A percentile compares a stretch with the other conserved stretches of the same genome.
Evolutionary conservation across 2,888 invertebrate genomes (phyloP).

Genomic region (Tetranychus piercei): DNA sequence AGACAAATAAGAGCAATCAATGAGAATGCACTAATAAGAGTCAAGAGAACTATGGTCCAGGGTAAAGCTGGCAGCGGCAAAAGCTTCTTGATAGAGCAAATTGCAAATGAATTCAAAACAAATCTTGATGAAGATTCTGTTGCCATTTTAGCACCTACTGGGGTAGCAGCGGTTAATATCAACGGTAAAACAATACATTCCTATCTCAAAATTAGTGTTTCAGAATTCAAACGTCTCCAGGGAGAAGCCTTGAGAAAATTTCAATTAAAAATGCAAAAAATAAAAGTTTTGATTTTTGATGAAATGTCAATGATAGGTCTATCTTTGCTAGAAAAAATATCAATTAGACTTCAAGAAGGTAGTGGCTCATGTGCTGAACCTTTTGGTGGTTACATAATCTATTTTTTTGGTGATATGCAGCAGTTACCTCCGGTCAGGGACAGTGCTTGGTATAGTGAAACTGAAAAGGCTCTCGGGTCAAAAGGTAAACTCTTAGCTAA

Average conservation of each 20-base stretch:
- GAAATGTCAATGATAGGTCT: conserved; percentile 11
- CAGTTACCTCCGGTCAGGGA: conserved; percentile 5
- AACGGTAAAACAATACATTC: conserved; percentile 6
- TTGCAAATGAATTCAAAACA: neutral
- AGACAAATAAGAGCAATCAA: no score
- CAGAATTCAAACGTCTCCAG: neutral
- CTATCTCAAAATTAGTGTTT: neutral
- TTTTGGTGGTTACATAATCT: neutral
- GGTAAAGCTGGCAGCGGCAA: conserved; percentile 6
- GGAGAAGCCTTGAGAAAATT: neutral
- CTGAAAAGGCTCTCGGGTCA: fast-evolving
- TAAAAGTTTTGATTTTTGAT: neutral
- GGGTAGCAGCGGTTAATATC: neutral
- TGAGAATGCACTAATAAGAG: no score
- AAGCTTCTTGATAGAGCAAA: neutral
- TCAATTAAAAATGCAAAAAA: neutral
- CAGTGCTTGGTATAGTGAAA: neutral
- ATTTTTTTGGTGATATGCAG: neutral
- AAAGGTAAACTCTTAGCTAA: neutral
- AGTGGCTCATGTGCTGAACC: neutral
- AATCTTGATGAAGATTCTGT: neutral
- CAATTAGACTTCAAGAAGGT: neutral
- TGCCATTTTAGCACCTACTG: neutral
- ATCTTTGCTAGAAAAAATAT: neutral
- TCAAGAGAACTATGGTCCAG: neutral